Conservation (phyloP, 37 sponge, comb jelly and placozoan species). For the Theonella swinhoei region DNA sequence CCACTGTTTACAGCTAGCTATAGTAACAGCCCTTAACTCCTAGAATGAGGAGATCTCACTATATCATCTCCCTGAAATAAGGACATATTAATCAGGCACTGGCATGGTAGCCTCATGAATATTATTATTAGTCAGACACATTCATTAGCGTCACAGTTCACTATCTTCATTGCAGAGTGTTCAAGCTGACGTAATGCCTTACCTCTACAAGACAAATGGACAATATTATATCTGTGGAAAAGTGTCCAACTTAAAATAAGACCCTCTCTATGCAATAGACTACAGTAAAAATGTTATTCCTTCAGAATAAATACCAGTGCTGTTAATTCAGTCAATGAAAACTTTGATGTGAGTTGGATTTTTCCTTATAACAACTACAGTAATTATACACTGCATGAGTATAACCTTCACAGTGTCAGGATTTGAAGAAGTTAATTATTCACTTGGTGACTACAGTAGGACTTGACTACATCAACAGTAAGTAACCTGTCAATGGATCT, state of each 20-base stretch:
- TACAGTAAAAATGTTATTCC: background rate
- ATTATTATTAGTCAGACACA: background rate
- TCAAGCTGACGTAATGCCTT: background rate
- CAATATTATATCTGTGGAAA: background rate
- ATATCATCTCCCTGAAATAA: no score
- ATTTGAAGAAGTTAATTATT: background rate
- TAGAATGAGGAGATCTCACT: background rate
- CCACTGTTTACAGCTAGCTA: no score
- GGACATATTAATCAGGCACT: no score
- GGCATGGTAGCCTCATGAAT: no score
- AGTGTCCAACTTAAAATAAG: background rate
- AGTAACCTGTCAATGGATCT: background rate
- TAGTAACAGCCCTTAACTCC: background rate
- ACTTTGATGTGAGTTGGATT: conserved; percentile 46
- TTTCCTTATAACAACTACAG: background rate
- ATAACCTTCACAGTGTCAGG: background rate
- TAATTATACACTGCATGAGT: background rate
- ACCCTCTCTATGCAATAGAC: background rate
- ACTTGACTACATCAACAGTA: background rate
- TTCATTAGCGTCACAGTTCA: background rate
- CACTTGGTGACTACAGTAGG: background rate
- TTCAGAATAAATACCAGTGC: background rate
- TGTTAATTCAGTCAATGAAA: conserved; percentile 55
- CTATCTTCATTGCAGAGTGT: background rate
- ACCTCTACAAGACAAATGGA: background rate